Base-by-base conservation (phyloP, 1,140 invertebrate genomes). In the Hesperophylax magnus region DNA sequence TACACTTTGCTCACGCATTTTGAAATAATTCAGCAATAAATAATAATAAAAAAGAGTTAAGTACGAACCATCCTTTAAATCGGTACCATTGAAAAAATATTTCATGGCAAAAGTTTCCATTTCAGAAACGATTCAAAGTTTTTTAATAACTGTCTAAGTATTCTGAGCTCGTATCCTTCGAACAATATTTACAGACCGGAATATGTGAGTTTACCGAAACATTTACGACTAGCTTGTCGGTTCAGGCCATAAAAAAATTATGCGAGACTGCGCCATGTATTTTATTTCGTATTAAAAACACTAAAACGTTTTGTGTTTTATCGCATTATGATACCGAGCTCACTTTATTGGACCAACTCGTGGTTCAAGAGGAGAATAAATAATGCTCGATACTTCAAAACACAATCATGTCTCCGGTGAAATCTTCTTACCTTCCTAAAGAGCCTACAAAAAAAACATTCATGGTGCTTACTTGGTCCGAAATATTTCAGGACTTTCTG, bases 271-370 rank as follows among this genome's bases (percentile, higher is more conserved):
- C 61, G 63, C 31, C 63, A 15, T 67, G 63, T 67, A 67, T 67
- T 67, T 67, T 67, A 67, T 67, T 67, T 18, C 63, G 63, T 67
- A 67, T 67, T 67, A 67, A 67, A 67, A 67, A 31, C 63, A 67
- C 63, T 67, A 67, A 67, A 67, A 67, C 22, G 22, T 22, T 67
- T 67, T 67, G 63, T 67, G 22, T 34, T 67, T 67, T 67, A 67
- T 67, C 63, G 31, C 27, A 39, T 67, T 67, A 67, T 67, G 63
- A 67, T 67, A 67, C 39, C 9, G 1, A 47, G 11, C 39, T 47
- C 39, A 47, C 9, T 67, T 22, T 27, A 27, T n/a, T 31, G 24
- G 63, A 34, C 17, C 22, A 11, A 17, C 27, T 27, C 24, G 11
- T 31, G 31, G 63, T 67, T 67, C 63, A 18, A 34, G 63, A 67